Evolutionary conservation across 2,888 invertebrate genomes (phyloP).

Genomic region (Teleiodes luculella): DNA sequence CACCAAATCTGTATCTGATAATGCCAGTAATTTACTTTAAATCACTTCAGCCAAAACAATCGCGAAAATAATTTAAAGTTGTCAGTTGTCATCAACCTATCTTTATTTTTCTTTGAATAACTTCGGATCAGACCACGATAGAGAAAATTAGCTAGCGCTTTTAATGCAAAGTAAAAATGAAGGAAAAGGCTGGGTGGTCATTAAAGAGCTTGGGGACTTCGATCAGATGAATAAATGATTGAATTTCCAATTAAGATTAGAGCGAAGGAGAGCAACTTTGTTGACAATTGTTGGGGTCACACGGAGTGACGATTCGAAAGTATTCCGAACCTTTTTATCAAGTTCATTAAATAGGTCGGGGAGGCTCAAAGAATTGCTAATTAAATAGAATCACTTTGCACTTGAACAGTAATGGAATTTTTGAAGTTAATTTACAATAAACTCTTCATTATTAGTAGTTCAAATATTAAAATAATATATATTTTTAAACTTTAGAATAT

Average conservation of each 20-base stretch:
- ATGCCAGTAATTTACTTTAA: too few relatives aligned
- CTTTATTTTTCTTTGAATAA: conserved; percentile 21
- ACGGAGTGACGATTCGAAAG: conserved; percentile 39
- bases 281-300: conserved; percentile 55
- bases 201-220: conserved; percentile 64
- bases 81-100: not conserved
- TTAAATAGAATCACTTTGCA: not conserved
- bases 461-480: too few relatives aligned
- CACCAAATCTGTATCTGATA: too few relatives aligned
- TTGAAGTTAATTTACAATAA: too few relatives aligned
- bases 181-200: conserved; percentile 56
- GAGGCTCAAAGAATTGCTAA: too few relatives aligned
- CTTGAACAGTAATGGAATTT: not conserved
- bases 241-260: conserved; percentile 75
- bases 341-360: conserved; percentile 13
- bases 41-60: too few relatives aligned
- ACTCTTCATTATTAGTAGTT: too few relatives aligned
- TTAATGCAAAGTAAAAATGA: conserved; percentile 58
- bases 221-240: conserved; percentile 74
- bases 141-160: conserved; percentile 57
- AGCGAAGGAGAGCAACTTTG: conserved; percentile 53
- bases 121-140: conserved; percentile 41
- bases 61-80: not conserved
- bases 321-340: conserved; percentile 28
- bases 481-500: too few relatives aligned